Conservation (phyloP, 2,113 vertebrate genomes). For the Dipodomys stephensi region DNA sequence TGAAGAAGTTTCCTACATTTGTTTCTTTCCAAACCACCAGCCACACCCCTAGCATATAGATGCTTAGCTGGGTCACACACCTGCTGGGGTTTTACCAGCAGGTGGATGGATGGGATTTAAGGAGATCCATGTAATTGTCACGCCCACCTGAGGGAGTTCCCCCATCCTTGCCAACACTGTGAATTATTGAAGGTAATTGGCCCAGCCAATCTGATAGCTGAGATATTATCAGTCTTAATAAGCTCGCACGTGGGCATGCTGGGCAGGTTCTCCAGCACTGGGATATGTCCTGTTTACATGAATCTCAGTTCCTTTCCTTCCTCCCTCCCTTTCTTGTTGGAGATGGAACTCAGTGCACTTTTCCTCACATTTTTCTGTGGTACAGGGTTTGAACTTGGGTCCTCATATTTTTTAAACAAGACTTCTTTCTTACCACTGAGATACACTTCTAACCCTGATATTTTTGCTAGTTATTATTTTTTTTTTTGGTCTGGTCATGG, state of each 20-base stretch:
- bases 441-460: too few species aligned
- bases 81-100: not conserved
- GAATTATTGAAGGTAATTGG: not conserved
- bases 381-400: not conserved
- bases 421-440: too few species aligned
- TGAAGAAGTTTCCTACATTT: not conserved
- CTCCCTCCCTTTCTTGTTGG: too few species aligned
- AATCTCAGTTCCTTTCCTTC: too few species aligned
- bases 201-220: conserved; percentile 10
- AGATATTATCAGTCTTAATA: not conserved
- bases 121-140: not conserved
- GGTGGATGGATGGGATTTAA: not conserved
- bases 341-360: too few species aligned
- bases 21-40: not conserved
- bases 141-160: not conserved
- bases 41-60: not conserved
- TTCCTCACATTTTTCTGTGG: not conserved
- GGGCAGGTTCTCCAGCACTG: not conserved
- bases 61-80: not conserved
- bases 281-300: too few species aligned
- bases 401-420: too few species aligned
- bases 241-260: too few species aligned
- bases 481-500: too few species aligned
- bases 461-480: too few species aligned
- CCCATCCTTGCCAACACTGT: not conserved